Evolutionary conservation across 2,797 vertebrate species (phyloP).

Genomic region (Muscicapa striata): DNA sequence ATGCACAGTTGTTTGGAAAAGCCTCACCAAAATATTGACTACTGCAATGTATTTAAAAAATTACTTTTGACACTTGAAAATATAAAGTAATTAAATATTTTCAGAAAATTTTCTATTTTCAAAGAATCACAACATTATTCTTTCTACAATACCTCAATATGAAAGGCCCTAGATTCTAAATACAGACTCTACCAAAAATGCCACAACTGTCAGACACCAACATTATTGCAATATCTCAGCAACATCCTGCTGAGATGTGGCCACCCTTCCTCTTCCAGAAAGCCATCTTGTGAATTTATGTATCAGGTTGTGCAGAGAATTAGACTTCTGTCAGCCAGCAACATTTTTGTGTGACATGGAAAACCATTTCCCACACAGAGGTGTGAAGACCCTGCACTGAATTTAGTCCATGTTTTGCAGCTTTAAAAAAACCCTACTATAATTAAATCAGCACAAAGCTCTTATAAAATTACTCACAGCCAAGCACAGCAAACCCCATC

Average conservation of each 20-base stretch:
- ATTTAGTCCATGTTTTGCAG: background rate
- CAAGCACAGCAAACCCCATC: background rate
- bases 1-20: background rate
- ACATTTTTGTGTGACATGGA: background rate
- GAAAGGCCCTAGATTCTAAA: background rate
- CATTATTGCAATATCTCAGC: background rate
- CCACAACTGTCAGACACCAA: background rate
- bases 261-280: background rate
- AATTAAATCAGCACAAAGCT: background rate
- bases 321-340: background rate
- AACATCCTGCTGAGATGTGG: background rate
- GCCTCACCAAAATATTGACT: background rate
- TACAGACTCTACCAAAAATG: background rate
- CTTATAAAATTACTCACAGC: background rate
- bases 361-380: background rate
- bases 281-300: background rate
- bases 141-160: background rate
- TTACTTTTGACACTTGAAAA: background rate
- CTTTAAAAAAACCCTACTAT: background rate
- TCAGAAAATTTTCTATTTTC: background rate
- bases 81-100: background rate
- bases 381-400: background rate
- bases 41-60: background rate
- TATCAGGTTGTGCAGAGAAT: background rate
- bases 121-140: background rate